Evolutionary conservation across 1,140 invertebrate species (phyloP), one percentile per base, ranked within the genome.

Genomic region (Drosophila rufa): DNA sequence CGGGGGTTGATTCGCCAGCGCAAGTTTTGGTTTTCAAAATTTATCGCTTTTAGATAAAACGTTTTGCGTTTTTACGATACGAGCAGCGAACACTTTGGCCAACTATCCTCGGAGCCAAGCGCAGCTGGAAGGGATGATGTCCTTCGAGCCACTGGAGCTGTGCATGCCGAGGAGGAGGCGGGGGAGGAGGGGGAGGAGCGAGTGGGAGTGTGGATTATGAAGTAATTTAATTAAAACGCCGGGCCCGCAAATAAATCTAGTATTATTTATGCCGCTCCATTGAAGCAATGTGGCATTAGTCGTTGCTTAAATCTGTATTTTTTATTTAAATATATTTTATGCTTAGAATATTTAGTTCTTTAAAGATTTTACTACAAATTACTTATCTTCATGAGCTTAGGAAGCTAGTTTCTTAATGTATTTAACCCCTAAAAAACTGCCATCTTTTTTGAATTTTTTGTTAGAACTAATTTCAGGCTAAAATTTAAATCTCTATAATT

Each of bases 31-130:
- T 85, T 90, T 90, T 89, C 56, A 70, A 89, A 89, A 90, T 90
- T 90, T 90, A 90, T 90, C 85, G 85, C 85, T 90, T 90, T 90
- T 74, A 90, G 85, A 90, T 90, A 90, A 90, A 90, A 90, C 85
- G 85, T 90, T 90, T 90, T 85, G 79, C 85, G 84, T 84, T 90
- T 84, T 89, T 90, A 89, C 84, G 84, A 89, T 80, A 82, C 65
- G 77, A 84, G 67, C 83, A 75, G 75, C 82, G 68, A 85, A 80
- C 69, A 74, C 68, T 74, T 74, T 74, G 68, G 53, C 70, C 70
- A 74, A 74, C 70, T 74, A 74, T 74, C 68, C 70, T 73, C n/a
- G 36, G 12, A 36, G 53, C 53, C 66, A 36, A 27, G 27, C 65
- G 27, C 67, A 59, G 51, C 66, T 71, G 66, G 27, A 59, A 22